Evolutionary conservation across 2,888 invertebrate species (phyloP).

Genomic region (Anthrax anthrax): DNA sequence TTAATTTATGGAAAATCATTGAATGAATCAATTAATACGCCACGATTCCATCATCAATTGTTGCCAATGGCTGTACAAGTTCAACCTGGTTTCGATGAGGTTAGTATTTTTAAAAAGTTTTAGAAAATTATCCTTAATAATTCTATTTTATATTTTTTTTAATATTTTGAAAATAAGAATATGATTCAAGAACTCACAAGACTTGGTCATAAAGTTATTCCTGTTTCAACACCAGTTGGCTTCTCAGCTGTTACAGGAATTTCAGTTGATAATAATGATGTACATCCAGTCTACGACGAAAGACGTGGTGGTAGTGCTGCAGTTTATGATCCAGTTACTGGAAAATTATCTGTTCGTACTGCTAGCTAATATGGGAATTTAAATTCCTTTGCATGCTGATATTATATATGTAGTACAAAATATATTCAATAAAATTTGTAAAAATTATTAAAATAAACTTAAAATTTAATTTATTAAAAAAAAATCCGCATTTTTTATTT

Average conservation of each 20-base stretch:
- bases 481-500: too few relatives aligned
- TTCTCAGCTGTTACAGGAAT: slow-evolving; percentile 7
- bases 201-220: not conserved
- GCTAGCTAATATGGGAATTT: too few relatives aligned
- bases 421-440: too few relatives aligned
- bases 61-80: slow-evolving; percentile 56
- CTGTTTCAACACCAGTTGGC: slow-evolving; percentile 1
- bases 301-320: slow-evolving; percentile 28
- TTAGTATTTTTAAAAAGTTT: too few relatives aligned
- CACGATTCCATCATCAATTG: slow-evolving; percentile 78
- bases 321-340: not conserved
- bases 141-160: too few relatives aligned
- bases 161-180: too few relatives aligned
- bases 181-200: not conserved
- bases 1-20: slow-evolving; percentile 50
- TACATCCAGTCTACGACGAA: slow-evolving; percentile 19
- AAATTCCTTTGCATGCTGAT: too few relatives aligned
- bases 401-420: too few relatives aligned
- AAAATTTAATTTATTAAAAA: too few relatives aligned
- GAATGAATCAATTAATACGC: slow-evolving; percentile 49
- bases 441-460: too few relatives aligned
- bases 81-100: slow-evolving; percentile 42
- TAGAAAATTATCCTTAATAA: too few relatives aligned
- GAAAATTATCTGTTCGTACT: too few relatives aligned
- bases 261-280: slow-evolving; percentile 28